phyloP scores from a whole-genome alignment of 2,113 vertebrate species.

The Eolophus roseicapilla region DNA sequence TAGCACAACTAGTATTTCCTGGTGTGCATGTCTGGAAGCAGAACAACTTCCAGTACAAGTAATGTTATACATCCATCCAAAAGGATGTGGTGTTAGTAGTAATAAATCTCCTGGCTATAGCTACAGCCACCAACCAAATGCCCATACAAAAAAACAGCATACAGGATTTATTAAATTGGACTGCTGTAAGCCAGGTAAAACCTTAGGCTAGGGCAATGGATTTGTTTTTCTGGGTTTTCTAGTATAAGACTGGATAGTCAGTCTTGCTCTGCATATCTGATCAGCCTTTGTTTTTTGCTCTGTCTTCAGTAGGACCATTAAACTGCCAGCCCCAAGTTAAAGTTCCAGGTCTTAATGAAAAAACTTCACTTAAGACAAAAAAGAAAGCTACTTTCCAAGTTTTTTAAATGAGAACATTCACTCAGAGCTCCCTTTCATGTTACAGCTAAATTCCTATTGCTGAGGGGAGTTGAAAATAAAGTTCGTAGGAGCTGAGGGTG shows the following conservation, averaged over 20 bases:
- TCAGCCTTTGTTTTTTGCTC: neutral
- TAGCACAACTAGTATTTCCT: neutral
- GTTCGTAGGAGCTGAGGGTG: neutral
- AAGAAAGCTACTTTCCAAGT: neutral
- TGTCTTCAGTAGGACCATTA: neutral
- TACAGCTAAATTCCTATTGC: neutral
- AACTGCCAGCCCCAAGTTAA: neutral
- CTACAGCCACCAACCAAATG: neutral
- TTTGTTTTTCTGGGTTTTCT: neutral
- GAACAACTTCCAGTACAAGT: neutral
- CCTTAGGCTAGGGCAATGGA: neutral
- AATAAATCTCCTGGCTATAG: neutral
- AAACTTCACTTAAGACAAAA: neutral
- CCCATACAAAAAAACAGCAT: neutral
- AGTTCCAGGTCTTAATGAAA: neutral
- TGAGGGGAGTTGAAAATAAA: neutral
- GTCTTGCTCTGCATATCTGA: neutral
- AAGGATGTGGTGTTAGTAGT: neutral
- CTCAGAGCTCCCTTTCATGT: neutral
- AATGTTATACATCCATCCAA: neutral
- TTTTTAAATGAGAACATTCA: neutral
- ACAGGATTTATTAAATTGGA: neutral
- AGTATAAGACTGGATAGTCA: neutral
- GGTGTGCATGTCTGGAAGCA: neutral
- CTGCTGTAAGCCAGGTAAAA: neutral